phyloP scores from a whole-genome alignment of 1,140 invertebrate genomes.

The Bombus waltoni region DNA sequence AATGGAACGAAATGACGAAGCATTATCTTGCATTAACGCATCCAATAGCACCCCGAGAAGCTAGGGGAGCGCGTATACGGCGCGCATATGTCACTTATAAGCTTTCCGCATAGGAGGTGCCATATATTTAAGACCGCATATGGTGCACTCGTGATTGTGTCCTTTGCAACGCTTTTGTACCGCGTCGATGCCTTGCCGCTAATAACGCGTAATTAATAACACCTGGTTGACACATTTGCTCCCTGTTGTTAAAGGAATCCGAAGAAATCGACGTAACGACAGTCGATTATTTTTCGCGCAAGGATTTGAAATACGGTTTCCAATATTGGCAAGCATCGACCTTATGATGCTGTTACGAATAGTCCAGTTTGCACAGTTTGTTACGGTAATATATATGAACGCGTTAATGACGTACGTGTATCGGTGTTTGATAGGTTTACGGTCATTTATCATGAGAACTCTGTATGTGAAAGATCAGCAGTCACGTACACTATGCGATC shows the following conservation, averaged over 20 bases:
- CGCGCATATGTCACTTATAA: slow-evolving; percentile 62
- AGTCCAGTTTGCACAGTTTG: neutral
- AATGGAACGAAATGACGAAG: slow-evolving; percentile 48
- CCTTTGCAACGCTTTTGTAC: slow-evolving; percentile 10
- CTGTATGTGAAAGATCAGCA: slow-evolving; percentile 2
- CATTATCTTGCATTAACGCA: slow-evolving; percentile 64
- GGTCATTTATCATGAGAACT: slow-evolving; percentile 20
- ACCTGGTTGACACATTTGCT: neutral
- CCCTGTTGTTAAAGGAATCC: neutral
- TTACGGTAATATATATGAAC: neutral
- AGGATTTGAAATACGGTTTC: neutral
- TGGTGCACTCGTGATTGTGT: slow-evolving; percentile 46
- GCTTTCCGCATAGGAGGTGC: slow-evolving; percentile 54
- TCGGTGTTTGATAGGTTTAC: slow-evolving; percentile 8
- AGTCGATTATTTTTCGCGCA: neutral
- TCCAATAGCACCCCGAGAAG: slow-evolving; percentile 34
- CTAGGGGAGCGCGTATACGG: slow-evolving; percentile 21
- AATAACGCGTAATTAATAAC: slow-evolving; percentile 29
- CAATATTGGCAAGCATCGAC: neutral
- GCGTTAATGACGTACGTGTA: neutral
- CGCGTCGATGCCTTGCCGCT: neutral
- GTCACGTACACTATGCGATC: neutral
- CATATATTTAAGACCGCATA: slow-evolving; percentile 61
- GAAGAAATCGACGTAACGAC: neutral
- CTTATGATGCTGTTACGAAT: neutral